These are phyloP conservation scores for Xyrichtys novacula DNA, from an alignment of 2,797 vertebrate species.

Conservation along the genomic window DNA sequence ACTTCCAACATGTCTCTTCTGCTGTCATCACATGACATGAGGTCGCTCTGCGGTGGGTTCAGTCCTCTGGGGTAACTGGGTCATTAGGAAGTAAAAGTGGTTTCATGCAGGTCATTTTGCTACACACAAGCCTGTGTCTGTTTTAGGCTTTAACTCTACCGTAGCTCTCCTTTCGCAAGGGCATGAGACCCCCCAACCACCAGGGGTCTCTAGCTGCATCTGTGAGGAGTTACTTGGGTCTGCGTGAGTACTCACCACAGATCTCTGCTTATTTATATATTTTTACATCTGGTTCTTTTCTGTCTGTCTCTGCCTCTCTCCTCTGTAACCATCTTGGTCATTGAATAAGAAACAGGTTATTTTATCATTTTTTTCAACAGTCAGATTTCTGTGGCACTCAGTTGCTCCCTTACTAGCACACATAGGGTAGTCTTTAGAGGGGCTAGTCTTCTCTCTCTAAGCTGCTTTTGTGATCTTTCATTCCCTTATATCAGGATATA, in stretches of 20 bases:
- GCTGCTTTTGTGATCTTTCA: conserved; percentile 24
- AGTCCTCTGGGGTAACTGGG: conserved; percentile 32
- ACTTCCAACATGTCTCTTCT: conserved; percentile 30
- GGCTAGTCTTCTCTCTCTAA: conserved; percentile 25
- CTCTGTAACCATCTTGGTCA: conserved; percentile 52
- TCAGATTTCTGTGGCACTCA: conserved; percentile 19
- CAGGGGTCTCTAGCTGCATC: conserved; percentile 98
- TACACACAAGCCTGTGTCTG: conserved; percentile 99
- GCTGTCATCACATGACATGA: conserved; percentile 24
- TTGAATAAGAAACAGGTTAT: conserved; percentile 30
- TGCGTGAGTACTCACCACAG: conserved; percentile 98
- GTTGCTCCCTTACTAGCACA: conserved; percentile 15
- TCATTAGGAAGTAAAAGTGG: conserved; percentile 53
- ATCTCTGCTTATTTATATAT: conserved; percentile 73
- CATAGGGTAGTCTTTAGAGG: conserved; percentile 2
- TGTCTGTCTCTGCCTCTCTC: conserved; percentile 37
- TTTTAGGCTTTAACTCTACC: conserved; percentile 96
- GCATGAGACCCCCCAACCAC: conserved; percentile 96
- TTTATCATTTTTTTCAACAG: neutral
- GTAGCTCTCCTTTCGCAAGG: conserved; percentile 96
- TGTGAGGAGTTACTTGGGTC: conserved; percentile 98
- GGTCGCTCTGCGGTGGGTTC: conserved; percentile 27
- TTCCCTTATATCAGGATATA: neutral
- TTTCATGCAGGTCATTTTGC: conserved; percentile 93
- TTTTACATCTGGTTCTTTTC: conserved; percentile 53